Conservation (phyloP, 1,140 invertebrate species). For the Drosophila fuyamai region DNA sequence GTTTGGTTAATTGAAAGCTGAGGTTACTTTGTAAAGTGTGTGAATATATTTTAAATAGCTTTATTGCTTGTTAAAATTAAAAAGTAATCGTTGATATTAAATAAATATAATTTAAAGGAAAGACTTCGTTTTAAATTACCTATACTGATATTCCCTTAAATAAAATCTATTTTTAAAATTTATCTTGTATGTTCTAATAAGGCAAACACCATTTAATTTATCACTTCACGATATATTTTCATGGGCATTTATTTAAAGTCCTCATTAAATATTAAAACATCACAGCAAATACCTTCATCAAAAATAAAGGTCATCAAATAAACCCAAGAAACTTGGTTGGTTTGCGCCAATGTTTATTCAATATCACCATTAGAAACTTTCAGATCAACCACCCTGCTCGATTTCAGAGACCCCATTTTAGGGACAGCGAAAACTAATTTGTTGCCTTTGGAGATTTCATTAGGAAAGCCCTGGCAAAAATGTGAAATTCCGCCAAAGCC, state of each 20-base stretch:
- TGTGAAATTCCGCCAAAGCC: conserved; percentile 57
- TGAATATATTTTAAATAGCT: background rate
- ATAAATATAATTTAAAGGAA: too few relatives aligned
- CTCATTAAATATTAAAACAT: conserved; percentile 11
- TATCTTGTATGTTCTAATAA: background rate
- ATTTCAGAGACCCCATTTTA: conserved; percentile 30
- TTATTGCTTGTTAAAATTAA: too few relatives aligned
- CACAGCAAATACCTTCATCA: background rate
- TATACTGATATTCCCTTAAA: too few relatives aligned
- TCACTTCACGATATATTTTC: too few relatives aligned
- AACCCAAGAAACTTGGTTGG: background rate
- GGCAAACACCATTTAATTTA: too few relatives aligned
- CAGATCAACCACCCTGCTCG: conserved; percentile 15
- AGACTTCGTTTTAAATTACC: too few relatives aligned
- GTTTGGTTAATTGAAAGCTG: conserved; percentile 29
- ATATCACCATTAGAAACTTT: conserved; percentile 31
- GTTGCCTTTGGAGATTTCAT: conserved; percentile 63
- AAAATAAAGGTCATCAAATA: background rate
- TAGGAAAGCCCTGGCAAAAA: conserved; percentile 45
- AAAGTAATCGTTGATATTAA: too few relatives aligned
- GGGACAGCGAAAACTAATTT: conserved; percentile 53
- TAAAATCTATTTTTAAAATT: too few relatives aligned
- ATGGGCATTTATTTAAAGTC: background rate
- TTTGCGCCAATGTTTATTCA: conserved; percentile 33
- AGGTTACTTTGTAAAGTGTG: conserved; percentile 5